Percentiles rank a stretch among this genome's conserved stretches.
Evolutionary conservation across 2,113 vertebrate species (phyloP).

Genomic region (Falco punctatus): DNA sequence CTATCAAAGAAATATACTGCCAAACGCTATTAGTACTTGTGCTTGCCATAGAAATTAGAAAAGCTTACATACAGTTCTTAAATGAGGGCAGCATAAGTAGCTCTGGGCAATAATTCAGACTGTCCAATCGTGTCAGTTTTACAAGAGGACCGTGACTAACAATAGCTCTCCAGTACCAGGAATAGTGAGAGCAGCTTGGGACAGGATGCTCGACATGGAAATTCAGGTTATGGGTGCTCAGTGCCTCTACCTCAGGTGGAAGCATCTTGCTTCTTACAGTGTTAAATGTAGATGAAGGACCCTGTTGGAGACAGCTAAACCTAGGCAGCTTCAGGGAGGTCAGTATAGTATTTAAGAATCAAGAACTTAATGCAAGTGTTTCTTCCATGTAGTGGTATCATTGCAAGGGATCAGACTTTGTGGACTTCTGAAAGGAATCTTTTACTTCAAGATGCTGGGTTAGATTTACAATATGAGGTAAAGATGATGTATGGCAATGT

Average conservation of each 20-base stretch:
- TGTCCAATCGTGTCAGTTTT: not conserved
- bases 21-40: not conserved
- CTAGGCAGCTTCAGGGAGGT: not conserved
- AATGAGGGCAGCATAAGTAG: conserved; percentile 37
- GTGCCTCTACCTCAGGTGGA: not conserved
- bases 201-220: not conserved
- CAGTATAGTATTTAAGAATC: not conserved
- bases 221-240: not conserved
- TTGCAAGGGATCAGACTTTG: not conserved
- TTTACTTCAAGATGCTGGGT: not conserved
- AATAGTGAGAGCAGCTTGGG: not conserved
- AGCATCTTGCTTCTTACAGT: not conserved
- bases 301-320: not conserved
- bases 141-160: not conserved
- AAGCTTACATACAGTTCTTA: conserved; percentile 1
- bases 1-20: conserved; percentile 37
- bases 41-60: conserved; percentile 38
- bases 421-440: not conserved
- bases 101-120: conserved; percentile 44
- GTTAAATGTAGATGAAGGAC: not conserved
- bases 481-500: not conserved
- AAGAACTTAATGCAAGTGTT: not conserved
- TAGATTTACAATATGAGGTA: not conserved
- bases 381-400: not conserved
- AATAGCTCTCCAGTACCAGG: not conserved